Base-by-base conservation (phyloP, 2,113 vertebrate species). In the Neofelis nebulosa region DNA sequence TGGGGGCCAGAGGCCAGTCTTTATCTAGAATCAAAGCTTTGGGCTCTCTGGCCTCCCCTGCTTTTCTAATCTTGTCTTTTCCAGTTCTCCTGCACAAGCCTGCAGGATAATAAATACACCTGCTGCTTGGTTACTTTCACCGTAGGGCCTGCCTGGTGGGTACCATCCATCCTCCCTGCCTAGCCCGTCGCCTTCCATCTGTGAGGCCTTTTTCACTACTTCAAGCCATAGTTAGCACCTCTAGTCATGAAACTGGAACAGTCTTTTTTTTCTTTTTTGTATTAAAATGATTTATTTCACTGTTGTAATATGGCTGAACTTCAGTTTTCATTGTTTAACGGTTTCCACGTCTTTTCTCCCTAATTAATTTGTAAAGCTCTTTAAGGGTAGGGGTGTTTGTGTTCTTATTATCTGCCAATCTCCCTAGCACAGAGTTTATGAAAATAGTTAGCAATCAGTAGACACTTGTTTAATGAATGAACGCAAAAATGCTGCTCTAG, bases 1-100 rank as follows among this genome's bases (percentile, higher is more conserved):
- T 31, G 31, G 84, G 95, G 79, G 89, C 38, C 86, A 95, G 95
- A 98, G 92, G 78, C 15, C 86, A 80, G 45, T 87, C 45, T 79
- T 74, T 15, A 79, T 45, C 21, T 78, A 71, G 73, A 91, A 86
- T 74, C 48, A 80, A 82, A 92, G 78, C 27, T 74, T 66, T 31
- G 61, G 63, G 25, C 29, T n/a, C 0, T 65, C 76, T 50, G 45
- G 50, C 36, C 18, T 74, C 27, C 11, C 2, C 5, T 82, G 61
- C 63, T 89, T 79, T 92, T 65, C 52, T 36, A 73, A 7, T 41
- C 38, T n/a, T 61, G 9, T 78, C 61, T 79, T 84, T 61, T 31
- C 61, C 66, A 90, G 38, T 29, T 73, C 14, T 27, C 12, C 52
- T 84, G 36, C 8, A 89, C 36, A 84, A 91, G 79, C 8, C 15